Base-by-base conservation (phyloP, 2,797 vertebrate species). In the Mycteria americana region DNA sequence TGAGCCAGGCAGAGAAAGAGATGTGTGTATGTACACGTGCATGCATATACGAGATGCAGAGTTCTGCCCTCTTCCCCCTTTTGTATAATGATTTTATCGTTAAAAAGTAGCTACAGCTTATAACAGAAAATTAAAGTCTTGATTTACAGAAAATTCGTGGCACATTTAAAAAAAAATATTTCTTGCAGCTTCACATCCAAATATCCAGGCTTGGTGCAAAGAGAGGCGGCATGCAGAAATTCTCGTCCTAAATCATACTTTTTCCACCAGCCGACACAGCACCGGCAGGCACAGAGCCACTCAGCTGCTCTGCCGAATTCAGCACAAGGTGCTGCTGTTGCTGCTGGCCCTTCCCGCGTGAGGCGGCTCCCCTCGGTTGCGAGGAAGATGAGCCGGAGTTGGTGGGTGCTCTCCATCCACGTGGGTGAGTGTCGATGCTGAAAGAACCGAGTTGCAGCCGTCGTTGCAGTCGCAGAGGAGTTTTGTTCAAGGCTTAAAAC, bases 401-500 rank as follows among this genome's bases (percentile, higher is more conserved):
- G 24, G 21, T n/a, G 37, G 59, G 18, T 17, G 46, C 33, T 78
- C 43, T 24, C 46, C 25, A 5, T 6, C 14, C 31, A 13, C 0
- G 0, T 15, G 7, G 33, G 45, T 3, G 23, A 9, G 3, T 2
- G 10, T 25, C 1, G 0, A 10, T 51, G 64, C 50, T 43, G 37
- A 43, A 33, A 80, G 84, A 91, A 74, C 89, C 10, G 31, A 67
- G 75, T 59, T 41, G 13, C 48, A 22, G 77, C 73, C 80, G 23
- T 51, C 16, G 7, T 67, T 93, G 21, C 68, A 28, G 22, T 78
- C 25, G 9, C 92, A 56, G 78, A 94, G 77, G 92, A 68, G 91
- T 89, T 97, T 97, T 97, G 92, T 97, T 97, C 87, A 75, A 95
- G 92, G 92, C 97, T 98, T 97, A 95, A 96, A 97, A 97, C 93